These are phyloP conservation scores for Pseudachorutes palmiensis DNA, from an alignment of 1,140 invertebrate species.

Conservation along the genomic window DNA sequence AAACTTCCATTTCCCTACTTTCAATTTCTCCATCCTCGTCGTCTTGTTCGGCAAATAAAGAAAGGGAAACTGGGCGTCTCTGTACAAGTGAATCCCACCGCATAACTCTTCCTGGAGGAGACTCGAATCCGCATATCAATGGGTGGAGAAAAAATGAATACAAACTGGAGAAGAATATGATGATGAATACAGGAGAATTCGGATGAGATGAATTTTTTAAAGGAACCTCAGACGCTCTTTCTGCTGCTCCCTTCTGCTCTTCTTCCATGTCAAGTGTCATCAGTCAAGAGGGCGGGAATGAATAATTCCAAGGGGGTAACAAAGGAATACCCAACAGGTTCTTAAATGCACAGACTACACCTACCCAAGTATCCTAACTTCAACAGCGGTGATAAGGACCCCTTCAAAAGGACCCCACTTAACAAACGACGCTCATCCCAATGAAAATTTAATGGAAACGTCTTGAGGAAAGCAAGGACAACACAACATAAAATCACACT, in stretches of 20 bases:
- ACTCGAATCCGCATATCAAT: too few relatives aligned
- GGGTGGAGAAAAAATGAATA: not conserved
- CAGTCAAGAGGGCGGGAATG: not conserved
- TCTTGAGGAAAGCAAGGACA: too few relatives aligned
- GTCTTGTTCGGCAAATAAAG: too few relatives aligned
- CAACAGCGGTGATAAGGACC: not conserved
- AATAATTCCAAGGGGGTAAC: not conserved
- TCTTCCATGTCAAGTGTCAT: not conserved
- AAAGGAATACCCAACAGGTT: not conserved
- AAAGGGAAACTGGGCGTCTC: too few relatives aligned
- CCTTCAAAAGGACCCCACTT: not conserved
- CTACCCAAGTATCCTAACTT: too few relatives aligned
- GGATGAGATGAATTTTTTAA: not conserved
- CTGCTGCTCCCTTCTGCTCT: not conserved
- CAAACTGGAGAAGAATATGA: not conserved
- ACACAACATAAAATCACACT: too few relatives aligned
- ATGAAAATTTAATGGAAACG: too few relatives aligned
- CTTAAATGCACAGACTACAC: not conserved
- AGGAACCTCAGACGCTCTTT: too few relatives aligned
- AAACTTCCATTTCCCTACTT: not conserved
- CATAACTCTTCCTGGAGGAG: too few relatives aligned
- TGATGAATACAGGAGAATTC: not conserved
- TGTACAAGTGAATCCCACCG: too few relatives aligned
- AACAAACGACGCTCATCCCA: too few relatives aligned
- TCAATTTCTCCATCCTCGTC: too few relatives aligned